phyloP scores from a whole-genome alignment of 2,113 vertebrate genomes.

The Chloropsis cyanopogon region DNA sequence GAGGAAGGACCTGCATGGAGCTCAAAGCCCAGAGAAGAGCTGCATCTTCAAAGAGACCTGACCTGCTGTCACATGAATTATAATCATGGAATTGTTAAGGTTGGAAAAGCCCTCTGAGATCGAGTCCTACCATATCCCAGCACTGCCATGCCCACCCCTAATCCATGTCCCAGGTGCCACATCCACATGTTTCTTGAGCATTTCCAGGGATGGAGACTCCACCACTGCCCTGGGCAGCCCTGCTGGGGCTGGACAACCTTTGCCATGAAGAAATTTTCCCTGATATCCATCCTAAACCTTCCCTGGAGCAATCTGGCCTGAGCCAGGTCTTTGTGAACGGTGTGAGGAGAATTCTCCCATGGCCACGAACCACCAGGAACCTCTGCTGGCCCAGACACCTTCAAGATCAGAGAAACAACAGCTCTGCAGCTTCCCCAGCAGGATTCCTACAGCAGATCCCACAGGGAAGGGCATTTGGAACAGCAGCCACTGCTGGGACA shows the following conservation, averaged over 20 bases:
- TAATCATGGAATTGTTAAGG: not conserved
- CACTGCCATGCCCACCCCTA: not conserved
- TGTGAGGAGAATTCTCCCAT: not conserved
- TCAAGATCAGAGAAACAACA: not conserved
- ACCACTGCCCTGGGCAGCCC: not conserved
- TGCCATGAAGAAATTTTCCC: not conserved
- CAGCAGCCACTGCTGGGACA: not conserved
- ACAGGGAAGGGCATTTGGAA: not conserved
- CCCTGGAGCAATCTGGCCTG: not conserved
- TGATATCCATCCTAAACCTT: not conserved
- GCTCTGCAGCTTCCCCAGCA: not conserved
- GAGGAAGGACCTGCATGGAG: not conserved
- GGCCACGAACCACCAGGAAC: not conserved
- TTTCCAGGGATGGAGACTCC: not conserved
- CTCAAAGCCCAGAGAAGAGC: not conserved
- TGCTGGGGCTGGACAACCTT: not conserved
- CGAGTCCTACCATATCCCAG: accelerated
- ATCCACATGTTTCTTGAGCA: not conserved
- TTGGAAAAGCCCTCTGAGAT: not conserved
- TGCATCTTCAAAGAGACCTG: not conserved
- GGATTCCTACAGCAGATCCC: not conserved
- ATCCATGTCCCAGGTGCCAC: not conserved
- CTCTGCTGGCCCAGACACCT: not conserved
- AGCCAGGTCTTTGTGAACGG: not conserved
- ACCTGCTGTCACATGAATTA: not conserved